Base-by-base conservation (phyloP, 2,888 invertebrate genomes). In the Tachina lurida region DNA sequence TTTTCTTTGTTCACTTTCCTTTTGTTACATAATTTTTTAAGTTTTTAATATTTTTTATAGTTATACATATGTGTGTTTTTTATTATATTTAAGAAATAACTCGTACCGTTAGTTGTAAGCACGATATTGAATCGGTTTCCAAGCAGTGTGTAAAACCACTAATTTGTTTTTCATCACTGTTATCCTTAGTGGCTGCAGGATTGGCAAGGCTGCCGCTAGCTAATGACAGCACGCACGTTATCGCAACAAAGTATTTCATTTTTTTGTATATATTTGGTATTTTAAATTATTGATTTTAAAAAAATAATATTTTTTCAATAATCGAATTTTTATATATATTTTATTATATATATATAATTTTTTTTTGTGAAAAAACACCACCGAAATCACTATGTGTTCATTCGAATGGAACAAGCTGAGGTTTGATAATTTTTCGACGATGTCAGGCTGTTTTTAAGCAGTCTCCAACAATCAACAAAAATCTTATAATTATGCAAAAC, bases 71-170 rank as follows among this genome's bases (percentile, higher is more conserved):
- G 19, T 10, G 17, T 60, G 49, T 75, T 22, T 75, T 1, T 9
- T 10, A 22, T 65, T 45, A 52, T 52, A n/a, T 83, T 56, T 85
- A 58, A 88, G 76, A 79, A 70, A 47, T 88, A 83, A 90, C 91
- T 90, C 93, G 91, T 92, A 93, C 94, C 93, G 93, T 93, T 89
- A 94, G 93, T 92, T 95, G 95, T 84, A 95, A 92, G 92, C 95
- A 95, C 88, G 95, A 94, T 87, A 95, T 95, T 82, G 95, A 95
- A 92, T 95, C 95, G 90, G 94, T 93, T 88, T 94, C 93, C 87
- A 95, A 92, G 89, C 95, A 95, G 88, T 94, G 94, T 89, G 94
- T 93, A 88, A 94, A 92, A 88, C 89, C 93, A 87, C 93, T 92
- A 71, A 91, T 84, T 87, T 89, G 89, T 63, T 85, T 73, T 47